Base-by-base conservation (phyloP, 1,140 invertebrate genomes). In the Orussus abietinus region DNA sequence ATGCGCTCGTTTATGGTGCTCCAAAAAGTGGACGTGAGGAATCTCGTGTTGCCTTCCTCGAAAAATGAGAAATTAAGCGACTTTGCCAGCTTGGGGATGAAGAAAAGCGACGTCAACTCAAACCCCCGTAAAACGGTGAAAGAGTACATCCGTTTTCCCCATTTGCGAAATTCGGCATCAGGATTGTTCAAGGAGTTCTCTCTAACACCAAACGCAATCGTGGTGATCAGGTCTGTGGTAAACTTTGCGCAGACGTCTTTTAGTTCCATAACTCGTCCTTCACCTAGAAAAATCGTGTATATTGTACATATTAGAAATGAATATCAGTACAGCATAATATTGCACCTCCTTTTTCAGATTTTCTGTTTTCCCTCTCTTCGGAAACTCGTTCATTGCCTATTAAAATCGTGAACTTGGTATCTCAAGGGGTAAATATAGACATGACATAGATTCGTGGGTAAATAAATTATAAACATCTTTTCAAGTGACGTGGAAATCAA, bases 201-300 rank as follows among this genome's bases (percentile, higher is more conserved):
- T n/a, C 67, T 56, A 3, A 76, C 42, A 0, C 75, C 77, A 47
- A 69, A 78, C 0, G 68, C 75, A 21, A 61, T 63, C 0, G 64
- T 67, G 0, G 70, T 68, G 12, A 79, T 77, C 1, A 73, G 50
- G 46, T 78, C 75, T 0, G 74, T 75, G 2, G 70, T 66, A 28
- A 66, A 77, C 26, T 57, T 61, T 0, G 61, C 58, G 29, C 55
- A 55, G 2, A 72, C 25, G 11, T 73, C 65, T 45, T 68, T 73
- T 0, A 66, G 20, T 55, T 77, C 76, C 5, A 77, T 51, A 0
- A 57, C 20, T 10, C n/a, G 31, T 7, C 31, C 31, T 7, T 7
- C 3, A 17, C 31, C 31, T 32, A n/a, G 12, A n/a, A n/a, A n/a
- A n/a, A n/a, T n/a, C n/a, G n/a, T n/a, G n/a, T n/a, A n/a, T n/a